phyloP scores from a whole-genome alignment of 2,797 vertebrate species.

The Macrochelys suwanniensis region DNA sequence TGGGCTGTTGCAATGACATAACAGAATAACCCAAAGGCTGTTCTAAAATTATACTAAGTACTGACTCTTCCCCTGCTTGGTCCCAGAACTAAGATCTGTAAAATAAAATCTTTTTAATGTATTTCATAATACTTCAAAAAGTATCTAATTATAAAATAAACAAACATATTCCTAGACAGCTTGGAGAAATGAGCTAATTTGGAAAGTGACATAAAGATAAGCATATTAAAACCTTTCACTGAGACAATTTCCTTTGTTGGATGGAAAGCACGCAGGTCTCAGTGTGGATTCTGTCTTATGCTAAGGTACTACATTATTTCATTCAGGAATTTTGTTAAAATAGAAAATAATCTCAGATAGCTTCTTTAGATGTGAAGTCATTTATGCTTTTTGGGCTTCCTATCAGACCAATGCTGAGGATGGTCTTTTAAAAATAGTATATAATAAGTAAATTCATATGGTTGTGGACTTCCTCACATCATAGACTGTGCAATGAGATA shows the following conservation, averaged over 20 bases:
- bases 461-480: not conserved
- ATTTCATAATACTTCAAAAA: not conserved
- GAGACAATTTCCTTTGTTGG: slow-evolving; percentile 46
- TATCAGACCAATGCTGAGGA: slow-evolving; percentile 5
- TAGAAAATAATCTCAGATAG: not conserved
- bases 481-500: not conserved
- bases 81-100: not conserved
- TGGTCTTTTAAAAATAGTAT: not conserved
- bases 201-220: slow-evolving; percentile 54
- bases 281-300: slow-evolving; percentile 40
- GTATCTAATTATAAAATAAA: not conserved
- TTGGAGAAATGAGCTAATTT: slow-evolving; percentile 1
- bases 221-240: slow-evolving; percentile 34
- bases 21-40: not conserved
- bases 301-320: slow-evolving; percentile 30
- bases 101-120: not conserved
- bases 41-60: not conserved
- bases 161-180: not conserved
- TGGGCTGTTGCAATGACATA: not conserved
- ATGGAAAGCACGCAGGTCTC: slow-evolving; percentile 30
- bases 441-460: not conserved
- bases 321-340: not conserved
- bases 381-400: not conserved
- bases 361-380: not conserved
- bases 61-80: not conserved